Percentiles rank a stretch among this genome's conserved stretches.
Conservation (phyloP, 2,888 invertebrate genomes). For the Allygus modestus region DNA sequence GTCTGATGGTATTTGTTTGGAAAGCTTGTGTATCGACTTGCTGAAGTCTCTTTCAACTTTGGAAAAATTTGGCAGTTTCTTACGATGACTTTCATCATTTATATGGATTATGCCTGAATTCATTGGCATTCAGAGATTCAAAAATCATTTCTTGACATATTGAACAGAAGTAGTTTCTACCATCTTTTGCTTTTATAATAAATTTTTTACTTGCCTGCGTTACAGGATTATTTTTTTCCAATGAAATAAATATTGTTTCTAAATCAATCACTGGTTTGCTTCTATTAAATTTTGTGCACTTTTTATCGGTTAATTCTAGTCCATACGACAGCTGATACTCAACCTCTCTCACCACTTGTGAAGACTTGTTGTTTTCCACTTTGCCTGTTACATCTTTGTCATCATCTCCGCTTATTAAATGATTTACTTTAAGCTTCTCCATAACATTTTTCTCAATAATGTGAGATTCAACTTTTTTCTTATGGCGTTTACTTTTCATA, state of each 20-base stretch:
- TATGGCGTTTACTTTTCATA: neutral
- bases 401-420: neutral
- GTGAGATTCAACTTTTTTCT: neutral
- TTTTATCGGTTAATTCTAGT: neutral
- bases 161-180: neutral
- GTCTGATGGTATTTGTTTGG: neutral
- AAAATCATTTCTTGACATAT: slow-evolving; percentile 8
- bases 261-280: neutral
- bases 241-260: neutral
- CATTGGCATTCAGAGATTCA: neutral
- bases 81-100: neutral
- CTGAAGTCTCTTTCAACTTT: slow-evolving; percentile 12
- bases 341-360: neutral
- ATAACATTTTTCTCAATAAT: neutral
- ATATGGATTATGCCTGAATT: slow-evolving; percentile 14
- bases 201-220: neutral
- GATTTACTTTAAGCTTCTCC: neutral
- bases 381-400: neutral
- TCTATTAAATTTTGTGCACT: neutral
- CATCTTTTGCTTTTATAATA: slow-evolving; percentile 23
- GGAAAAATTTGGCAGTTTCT: slow-evolving; percentile 11
- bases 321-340: neutral
- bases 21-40: neutral
- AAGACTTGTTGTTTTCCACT: neutral
- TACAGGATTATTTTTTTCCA: neutral